Percentiles rank a stretch among this genome's conserved stretches.
Conservation (phyloP, 2,797 vertebrate genomes). For the Cynopterus sphinx region DNA sequence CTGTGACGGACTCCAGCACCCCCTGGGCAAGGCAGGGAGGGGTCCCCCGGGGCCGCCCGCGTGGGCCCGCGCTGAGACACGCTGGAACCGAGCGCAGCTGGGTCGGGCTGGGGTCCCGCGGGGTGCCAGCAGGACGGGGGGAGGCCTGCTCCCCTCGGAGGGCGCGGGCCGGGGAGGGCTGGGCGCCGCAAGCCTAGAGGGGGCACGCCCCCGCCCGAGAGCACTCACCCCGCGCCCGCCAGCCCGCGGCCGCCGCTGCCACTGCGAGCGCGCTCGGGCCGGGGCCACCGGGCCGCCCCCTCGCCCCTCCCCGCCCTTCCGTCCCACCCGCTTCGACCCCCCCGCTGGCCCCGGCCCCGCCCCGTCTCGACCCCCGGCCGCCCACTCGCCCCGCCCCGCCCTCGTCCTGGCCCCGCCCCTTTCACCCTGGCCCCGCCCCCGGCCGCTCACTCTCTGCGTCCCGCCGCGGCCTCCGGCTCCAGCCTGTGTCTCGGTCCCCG, state of each 20-base stretch:
- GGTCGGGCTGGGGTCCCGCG: background rate
- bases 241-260: background rate
- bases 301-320: too few species aligned
- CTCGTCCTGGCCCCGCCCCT: rapidly evolving
- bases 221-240: conserved; percentile 25
- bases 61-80: background rate
- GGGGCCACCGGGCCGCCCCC: background rate
- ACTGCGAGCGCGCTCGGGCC: background rate
- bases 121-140: background rate
- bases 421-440: background rate
- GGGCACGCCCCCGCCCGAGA: background rate
- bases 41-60: background rate
- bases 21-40: background rate
- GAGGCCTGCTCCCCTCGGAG: background rate
- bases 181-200: background rate
- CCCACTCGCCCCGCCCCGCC: background rate
- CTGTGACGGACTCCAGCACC: rapidly evolving
- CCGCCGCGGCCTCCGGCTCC: rapidly evolving
- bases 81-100: background rate
- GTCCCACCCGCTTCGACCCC: too few species aligned
- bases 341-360: too few species aligned
- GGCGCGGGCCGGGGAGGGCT: background rate
- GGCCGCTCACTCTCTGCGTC: rapidly evolving
- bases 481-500: rapidly evolving
- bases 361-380: too few species aligned